These are phyloP conservation scores for Edolisoma coerulescens DNA, from an alignment of 2,113 vertebrate genomes.

Conservation along the genomic window DNA sequence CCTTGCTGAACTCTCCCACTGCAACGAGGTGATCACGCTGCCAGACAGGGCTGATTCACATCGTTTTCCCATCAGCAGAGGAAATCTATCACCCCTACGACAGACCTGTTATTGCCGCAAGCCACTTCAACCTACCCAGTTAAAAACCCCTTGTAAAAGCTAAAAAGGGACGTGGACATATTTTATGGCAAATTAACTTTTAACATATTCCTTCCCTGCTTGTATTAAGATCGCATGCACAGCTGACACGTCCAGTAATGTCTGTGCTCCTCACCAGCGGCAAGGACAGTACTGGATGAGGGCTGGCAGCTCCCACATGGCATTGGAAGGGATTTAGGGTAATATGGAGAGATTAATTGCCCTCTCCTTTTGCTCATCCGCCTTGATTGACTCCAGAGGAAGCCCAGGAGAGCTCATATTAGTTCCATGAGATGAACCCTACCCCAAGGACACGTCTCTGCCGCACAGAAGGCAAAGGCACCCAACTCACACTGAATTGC, in stretches of 20 bases:
- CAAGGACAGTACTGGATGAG: background rate
- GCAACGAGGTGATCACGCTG: background rate
- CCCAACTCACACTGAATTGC: background rate
- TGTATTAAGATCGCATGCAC: background rate
- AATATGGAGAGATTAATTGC: background rate
- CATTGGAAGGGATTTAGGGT: background rate
- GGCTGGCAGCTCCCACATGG: background rate
- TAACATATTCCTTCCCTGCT: slow-evolving; percentile 3
- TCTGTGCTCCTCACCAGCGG: background rate
- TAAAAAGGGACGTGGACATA: background rate
- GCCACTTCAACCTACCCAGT: background rate
- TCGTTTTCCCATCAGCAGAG: slow-evolving; percentile 42
- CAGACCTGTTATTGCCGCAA: slow-evolving; percentile 13
- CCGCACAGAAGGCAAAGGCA: background rate
- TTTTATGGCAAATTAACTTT: slow-evolving; percentile 60
- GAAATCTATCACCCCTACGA: slow-evolving; percentile 32
- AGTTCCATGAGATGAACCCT: background rate
- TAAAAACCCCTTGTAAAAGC: slow-evolving; percentile 39
- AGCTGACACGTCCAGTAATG: background rate
- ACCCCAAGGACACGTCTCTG: background rate
- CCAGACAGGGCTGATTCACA: slow-evolving; percentile 51
- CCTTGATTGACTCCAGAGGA: background rate
- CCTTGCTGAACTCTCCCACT: slow-evolving; percentile 27
- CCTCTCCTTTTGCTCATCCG: background rate
- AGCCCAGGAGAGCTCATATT: background rate